Percentiles rank a stretch among this genome's conserved stretches.
Evolutionary conservation across 53 echinoderm and acorn worm species (phyloP).

Genomic region (Holothuria scabra): DNA sequence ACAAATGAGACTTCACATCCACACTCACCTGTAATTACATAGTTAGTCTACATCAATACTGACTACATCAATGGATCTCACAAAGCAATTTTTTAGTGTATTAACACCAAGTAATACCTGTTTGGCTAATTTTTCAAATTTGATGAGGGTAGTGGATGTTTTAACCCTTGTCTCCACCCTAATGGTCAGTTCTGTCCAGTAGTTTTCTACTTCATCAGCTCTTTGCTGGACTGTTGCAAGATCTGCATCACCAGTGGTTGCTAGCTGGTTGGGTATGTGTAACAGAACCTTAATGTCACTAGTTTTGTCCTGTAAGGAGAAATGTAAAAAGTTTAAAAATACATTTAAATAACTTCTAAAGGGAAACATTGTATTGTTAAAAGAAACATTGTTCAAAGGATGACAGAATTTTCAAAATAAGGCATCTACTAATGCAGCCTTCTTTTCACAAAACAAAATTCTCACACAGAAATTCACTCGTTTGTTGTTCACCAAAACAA

Average conservation of each 20-base stretch:
- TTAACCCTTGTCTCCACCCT: constrained; percentile 85
- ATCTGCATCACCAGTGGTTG: constrained; percentile 40
- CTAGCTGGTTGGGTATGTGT: constrained; percentile 73
- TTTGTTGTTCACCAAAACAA: no score
- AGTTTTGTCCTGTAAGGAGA: constrained; percentile 69
- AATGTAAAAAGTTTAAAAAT: no score
- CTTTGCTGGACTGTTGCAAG: constrained; percentile 58
- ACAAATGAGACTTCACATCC: no score
- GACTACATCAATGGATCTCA: no score
- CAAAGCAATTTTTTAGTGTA: neutral
- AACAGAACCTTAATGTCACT: constrained; percentile 78
- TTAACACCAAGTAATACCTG: constrained; percentile 61
- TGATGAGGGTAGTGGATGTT: constrained; percentile 76
- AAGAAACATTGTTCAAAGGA: no score
- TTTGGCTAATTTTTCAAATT: constrained; percentile 92
- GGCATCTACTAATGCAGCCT: no score
- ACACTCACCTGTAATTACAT: no score
- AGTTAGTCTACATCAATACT: neutral
- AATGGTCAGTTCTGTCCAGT: constrained; percentile 89
- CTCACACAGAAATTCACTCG: no score
- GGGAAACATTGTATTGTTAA: no score
- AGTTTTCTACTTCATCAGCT: constrained; percentile 82
- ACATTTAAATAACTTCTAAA: no score
- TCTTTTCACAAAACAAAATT: no score
- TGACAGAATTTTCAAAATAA: no score